A percentile compares a stretch with the other conserved stretches of the same genome.
Conservation (phyloP, 2,113 vertebrate species). For the Chaetodon auriga region DNA sequence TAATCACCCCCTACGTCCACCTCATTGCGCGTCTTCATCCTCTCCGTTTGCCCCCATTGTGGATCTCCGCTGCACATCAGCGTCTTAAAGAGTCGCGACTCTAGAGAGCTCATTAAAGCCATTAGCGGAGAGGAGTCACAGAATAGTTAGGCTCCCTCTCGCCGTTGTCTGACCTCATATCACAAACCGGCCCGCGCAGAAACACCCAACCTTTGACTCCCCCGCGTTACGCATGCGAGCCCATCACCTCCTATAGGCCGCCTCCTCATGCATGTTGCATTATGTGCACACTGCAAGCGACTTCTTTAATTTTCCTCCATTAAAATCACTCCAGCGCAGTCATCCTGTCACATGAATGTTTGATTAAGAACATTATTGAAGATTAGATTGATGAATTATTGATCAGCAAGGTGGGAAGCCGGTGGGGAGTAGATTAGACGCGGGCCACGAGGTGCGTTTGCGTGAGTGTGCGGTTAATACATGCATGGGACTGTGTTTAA, state of each 20-base stretch:
- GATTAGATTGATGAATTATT: slow-evolving; percentile 75
- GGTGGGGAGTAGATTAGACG: slow-evolving; percentile 54
- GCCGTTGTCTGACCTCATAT: slow-evolving; percentile 26
- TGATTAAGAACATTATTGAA: slow-evolving; percentile 74
- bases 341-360: slow-evolving; percentile 63
- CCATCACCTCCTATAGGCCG: slow-evolving; percentile 21
- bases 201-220: slow-evolving; percentile 24
- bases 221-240: not conserved
- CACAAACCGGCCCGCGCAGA: slow-evolving; percentile 19
- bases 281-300: not conserved
- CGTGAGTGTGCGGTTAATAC: slow-evolving; percentile 6
- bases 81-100: slow-evolving; percentile 48
- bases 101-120: slow-evolving; percentile 73
- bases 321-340: slow-evolving; percentile 50
- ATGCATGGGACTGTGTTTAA: slow-evolving; percentile 18
- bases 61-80: slow-evolving; percentile 24
- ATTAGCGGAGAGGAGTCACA: slow-evolving; percentile 62
- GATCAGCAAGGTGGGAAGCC: slow-evolving; percentile 67
- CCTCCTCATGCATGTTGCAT: slow-evolving; percentile 48
- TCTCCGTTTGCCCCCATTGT: slow-evolving; percentile 13
- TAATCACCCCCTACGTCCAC: slow-evolving; percentile 44
- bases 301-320: slow-evolving; percentile 45
- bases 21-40: slow-evolving; percentile 46
- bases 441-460: slow-evolving; percentile 15
- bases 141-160: slow-evolving; percentile 36